Conservation (phyloP, 2,113 vertebrate species). For the Pseudopodoces humilis region DNA sequence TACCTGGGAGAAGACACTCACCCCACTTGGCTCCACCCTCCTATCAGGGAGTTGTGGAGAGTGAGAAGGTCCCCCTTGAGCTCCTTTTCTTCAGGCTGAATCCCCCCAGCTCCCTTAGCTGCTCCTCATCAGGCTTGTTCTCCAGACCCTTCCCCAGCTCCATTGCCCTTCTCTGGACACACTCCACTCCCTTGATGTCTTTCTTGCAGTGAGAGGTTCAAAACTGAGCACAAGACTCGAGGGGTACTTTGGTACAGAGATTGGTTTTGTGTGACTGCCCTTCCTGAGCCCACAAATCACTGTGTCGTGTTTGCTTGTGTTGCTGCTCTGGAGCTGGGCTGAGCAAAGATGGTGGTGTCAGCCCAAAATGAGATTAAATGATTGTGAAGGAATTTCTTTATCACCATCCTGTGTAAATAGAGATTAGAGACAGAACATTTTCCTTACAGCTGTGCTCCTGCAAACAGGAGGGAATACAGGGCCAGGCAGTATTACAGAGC, state of each 20-base stretch:
- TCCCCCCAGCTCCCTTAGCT: not conserved
- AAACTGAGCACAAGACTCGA: not conserved
- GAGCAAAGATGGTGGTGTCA: constrained; percentile 4
- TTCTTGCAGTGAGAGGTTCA: not conserved
- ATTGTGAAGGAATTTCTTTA: constrained; percentile 59
- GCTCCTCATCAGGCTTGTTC: not conserved
- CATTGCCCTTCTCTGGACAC: not conserved
- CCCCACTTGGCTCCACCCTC: not conserved
- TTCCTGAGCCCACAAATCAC: not conserved
- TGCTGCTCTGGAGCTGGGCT: not conserved
- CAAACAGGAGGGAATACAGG: not conserved
- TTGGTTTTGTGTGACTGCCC: not conserved
- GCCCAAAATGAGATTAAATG: constrained; percentile 42
- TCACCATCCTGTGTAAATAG: constrained; percentile 50
- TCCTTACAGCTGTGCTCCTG: constrained; percentile 1
- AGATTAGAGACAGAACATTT: constrained; percentile 35
- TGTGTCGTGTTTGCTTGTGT: not conserved
- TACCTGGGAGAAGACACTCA: not conserved
- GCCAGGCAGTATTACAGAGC: not conserved
- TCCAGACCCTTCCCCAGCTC: not conserved
- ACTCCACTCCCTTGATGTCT: not conserved
- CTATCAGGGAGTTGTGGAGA: not conserved
- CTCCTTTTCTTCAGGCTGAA: not conserved
- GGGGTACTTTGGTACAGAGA: not conserved
- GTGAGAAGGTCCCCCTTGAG: not conserved